Percentiles rank a stretch among this genome's conserved stretches.
These are phyloP conservation scores for Notoglanidium macrostoma DNA, from an alignment of 2,797 vertebrate species.

Conservation along the genomic window DNA sequence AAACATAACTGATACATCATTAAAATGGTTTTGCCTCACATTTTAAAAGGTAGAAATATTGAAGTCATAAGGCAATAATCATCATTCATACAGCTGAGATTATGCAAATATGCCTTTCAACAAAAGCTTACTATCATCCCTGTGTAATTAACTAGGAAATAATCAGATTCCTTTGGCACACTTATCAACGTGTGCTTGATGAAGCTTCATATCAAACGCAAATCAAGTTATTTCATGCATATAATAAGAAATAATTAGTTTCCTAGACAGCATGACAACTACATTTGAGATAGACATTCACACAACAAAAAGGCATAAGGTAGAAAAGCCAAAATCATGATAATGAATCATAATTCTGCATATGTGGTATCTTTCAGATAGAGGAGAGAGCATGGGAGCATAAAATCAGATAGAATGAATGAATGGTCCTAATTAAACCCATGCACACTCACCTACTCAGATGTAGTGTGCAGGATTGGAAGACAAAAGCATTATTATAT, in stretches of 20 bases:
- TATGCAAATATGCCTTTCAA: not conserved
- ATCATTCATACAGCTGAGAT: not conserved
- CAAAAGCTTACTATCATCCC: conserved; percentile 20
- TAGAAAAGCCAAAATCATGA: conserved; percentile 13
- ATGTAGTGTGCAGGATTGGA: not conserved
- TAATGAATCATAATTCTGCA: conserved; percentile 25
- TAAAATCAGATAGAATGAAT: conserved; percentile 17
- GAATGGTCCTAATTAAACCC: conserved; percentile 28
- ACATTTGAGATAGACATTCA: conserved; percentile 12
- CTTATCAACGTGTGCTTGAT: conserved; percentile 19
- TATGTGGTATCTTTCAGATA: conserved; percentile 21
- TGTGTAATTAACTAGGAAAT: conserved; percentile 30
- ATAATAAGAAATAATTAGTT: conserved; percentile 35
- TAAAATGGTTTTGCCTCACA: not conserved
- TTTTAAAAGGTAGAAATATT: not conserved
- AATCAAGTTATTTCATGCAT: conserved; percentile 34
- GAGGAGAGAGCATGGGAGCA: not conserved
- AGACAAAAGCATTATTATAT: conserved; percentile 11
- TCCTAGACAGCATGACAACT: conserved; percentile 26
- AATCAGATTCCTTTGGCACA: conserved; percentile 24
- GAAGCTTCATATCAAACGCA: conserved; percentile 30
- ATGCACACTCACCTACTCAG: conserved; percentile 4
- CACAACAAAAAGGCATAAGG: not conserved
- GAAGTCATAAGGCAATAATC: not conserved
- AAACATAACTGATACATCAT: not conserved